These are phyloP conservation scores for Corythornis madagascariensis DNA, from an alignment of 2,113 vertebrate genomes.

Conservation along the genomic window DNA sequence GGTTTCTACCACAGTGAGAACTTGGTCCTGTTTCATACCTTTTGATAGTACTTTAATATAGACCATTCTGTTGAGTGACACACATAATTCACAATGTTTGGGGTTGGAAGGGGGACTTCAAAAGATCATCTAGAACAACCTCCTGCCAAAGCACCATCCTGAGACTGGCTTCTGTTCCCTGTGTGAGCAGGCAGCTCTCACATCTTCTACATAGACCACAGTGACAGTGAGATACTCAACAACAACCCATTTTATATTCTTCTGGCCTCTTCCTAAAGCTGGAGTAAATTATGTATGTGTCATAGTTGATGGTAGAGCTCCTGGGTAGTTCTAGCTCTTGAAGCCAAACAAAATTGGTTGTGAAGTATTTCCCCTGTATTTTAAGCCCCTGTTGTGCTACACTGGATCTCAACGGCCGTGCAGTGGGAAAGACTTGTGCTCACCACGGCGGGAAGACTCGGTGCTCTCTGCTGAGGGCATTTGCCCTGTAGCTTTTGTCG, in stretches of 20 bases:
- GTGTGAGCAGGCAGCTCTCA: background rate
- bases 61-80: background rate
- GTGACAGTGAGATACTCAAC: background rate
- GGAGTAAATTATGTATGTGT: background rate
- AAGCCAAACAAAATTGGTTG: background rate
- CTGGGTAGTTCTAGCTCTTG: background rate
- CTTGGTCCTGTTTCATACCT: background rate
- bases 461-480: fast-evolving
- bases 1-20: background rate
- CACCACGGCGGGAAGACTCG: fast-evolving
- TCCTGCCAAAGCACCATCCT: background rate
- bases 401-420: fast-evolving
- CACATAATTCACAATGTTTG: background rate
- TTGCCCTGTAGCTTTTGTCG: background rate
- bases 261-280: background rate
- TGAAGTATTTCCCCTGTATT: background rate
- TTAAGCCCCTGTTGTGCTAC: background rate
- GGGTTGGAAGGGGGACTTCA: too few species aligned
- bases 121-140: too few species aligned
- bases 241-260: background rate
- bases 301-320: background rate
- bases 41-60: background rate
- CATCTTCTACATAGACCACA: fast-evolving
- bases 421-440: background rate
- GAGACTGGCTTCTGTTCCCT: background rate